These are phyloP conservation scores for Melanophora roralis DNA, from an alignment of 2,888 invertebrate genomes.

Conservation along the genomic window DNA sequence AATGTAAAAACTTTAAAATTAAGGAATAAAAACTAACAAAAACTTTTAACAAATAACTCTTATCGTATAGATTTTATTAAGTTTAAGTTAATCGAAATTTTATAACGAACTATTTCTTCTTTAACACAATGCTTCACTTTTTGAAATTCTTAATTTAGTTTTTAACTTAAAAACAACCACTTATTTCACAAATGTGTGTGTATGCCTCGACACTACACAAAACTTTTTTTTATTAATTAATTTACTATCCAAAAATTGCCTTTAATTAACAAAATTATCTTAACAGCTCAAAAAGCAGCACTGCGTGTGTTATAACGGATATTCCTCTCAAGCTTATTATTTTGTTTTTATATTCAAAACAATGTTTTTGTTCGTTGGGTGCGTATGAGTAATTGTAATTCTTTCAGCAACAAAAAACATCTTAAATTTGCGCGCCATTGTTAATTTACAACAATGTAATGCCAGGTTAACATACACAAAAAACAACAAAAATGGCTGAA, in stretches of 20 bases:
- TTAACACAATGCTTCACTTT: no score
- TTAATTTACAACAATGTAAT: neutral
- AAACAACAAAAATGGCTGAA: neutral
- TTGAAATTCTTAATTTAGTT: no score
- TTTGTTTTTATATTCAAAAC: conserved; percentile 7
- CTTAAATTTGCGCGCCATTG: conserved; percentile 21
- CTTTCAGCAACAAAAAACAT: neutral
- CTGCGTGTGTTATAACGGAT: conserved; percentile 12
- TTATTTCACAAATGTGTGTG: no score
- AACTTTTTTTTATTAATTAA: neutral
- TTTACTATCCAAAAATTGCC: no score
- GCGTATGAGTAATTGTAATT: conserved; percentile 12
- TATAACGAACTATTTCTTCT: no score
- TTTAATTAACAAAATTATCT: neutral
- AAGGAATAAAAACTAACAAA: no score
- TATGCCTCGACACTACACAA: no score
- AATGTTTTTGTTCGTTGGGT: neutral
- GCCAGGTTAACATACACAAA: neutral
- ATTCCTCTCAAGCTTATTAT: conserved; percentile 23
- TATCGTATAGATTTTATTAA: no score
- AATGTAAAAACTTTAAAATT: no score
- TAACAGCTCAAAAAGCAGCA: neutral
- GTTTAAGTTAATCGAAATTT: no score
- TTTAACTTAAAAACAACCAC: neutral
- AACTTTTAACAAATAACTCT: no score